Conservation (phyloP, 2,113 vertebrate species). For the Rhipidura dahli region DNA sequence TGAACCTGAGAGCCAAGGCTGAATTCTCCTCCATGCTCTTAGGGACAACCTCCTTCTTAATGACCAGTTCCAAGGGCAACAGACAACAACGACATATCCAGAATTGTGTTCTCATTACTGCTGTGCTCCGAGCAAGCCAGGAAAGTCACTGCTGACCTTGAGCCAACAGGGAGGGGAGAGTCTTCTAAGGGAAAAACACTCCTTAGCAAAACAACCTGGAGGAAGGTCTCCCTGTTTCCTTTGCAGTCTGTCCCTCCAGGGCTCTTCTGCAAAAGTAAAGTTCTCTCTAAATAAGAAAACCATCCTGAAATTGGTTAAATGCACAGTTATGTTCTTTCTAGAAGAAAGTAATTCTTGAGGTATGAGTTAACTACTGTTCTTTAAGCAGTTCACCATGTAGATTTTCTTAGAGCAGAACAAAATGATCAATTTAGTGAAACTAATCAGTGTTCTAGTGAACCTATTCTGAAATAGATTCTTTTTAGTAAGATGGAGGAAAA, state of each 20-base stretch:
- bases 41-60: neutral
- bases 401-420: neutral
- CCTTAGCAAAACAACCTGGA: neutral
- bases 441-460: neutral
- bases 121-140: neutral
- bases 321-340: neutral
- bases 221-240: neutral
- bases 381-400: neutral
- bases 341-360: neutral
- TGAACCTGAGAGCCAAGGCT: neutral
- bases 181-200: conserved; percentile 17
- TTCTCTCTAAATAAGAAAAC: neutral
- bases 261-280: neutral
- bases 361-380: neutral
- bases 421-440: neutral
- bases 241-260: neutral
- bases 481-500: neutral
- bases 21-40: neutral
- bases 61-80: conserved; percentile 9
- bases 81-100: conserved; percentile 27
- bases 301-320: neutral
- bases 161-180: neutral
- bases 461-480: neutral
- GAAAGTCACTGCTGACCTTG: conserved; percentile 29
- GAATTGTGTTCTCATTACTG: conserved; percentile 17